phyloP scores from a whole-genome alignment of 2,113 vertebrate genomes.

The Psilopogon haemacephalus region DNA sequence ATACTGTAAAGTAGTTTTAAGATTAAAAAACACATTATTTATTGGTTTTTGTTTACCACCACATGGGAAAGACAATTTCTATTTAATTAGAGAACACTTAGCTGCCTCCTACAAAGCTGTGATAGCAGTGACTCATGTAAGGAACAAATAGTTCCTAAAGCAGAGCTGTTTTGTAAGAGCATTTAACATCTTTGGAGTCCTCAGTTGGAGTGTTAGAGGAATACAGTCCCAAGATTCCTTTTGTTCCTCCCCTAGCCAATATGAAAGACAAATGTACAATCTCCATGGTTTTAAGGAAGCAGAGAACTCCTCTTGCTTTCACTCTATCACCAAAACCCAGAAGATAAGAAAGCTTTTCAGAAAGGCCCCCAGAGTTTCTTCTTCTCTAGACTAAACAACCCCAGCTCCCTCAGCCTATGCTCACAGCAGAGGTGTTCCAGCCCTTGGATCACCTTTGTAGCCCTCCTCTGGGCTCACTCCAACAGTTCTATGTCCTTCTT shows the following conservation, averaged over 20 bases:
- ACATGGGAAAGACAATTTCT: background rate
- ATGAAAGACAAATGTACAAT: background rate
- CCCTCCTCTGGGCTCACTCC: too few species aligned
- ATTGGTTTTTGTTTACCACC: background rate
- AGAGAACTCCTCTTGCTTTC: background rate
- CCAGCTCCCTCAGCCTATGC: too few species aligned
- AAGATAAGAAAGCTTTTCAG: background rate
- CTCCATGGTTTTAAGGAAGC: background rate
- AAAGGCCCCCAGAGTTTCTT: background rate
- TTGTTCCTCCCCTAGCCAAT: background rate
- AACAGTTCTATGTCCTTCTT: too few species aligned
- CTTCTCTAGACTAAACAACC: too few species aligned
- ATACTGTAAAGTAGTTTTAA: background rate
- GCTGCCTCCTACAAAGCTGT: background rate
- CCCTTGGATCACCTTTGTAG: too few species aligned
- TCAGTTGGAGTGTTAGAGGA: background rate
- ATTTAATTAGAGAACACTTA: background rate
- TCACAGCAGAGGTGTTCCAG: too few species aligned
- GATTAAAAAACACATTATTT: background rate
- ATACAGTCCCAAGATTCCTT: background rate
- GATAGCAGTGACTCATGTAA: background rate
- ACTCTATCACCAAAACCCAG: background rate
- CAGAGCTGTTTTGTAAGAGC: slow-evolving; percentile 6
- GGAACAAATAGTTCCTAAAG: background rate
- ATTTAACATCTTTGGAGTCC: background rate